phyloP scores from a whole-genome alignment of 2,888 invertebrate species.

The Eucriotettix oculatus region DNA sequence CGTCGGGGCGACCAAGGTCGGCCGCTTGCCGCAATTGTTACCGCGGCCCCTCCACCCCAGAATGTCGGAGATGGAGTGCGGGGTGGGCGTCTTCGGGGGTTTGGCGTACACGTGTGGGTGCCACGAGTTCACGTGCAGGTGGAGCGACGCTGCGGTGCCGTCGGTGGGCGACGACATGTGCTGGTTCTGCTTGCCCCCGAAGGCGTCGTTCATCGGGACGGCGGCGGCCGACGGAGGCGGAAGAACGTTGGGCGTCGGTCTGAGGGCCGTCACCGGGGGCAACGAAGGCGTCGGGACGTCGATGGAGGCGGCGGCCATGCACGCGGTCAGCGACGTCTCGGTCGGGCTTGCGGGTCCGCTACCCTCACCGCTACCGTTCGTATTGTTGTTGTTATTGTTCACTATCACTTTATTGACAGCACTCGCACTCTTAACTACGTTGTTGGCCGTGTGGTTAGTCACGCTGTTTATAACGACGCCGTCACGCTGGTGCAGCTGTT shows the following conservation, averaged over 20 bases:
- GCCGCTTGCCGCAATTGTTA: conserved; percentile 1
- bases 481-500: conserved; percentile 3
- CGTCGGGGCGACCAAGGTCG: conserved; percentile 7
- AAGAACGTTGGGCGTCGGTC: neutral
- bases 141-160: neutral
- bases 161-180: neutral
- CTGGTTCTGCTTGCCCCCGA: neutral
- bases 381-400: conserved; percentile 2
- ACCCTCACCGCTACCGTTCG: neutral
- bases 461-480: conserved; percentile 1
- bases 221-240: neutral
- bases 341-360: neutral
- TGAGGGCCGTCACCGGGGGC: neutral
- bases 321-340: neutral
- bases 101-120: conserved; percentile 80
- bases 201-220: neutral
- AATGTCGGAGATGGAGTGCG: conserved; percentile 77
- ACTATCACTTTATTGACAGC: neutral
- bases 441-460: neutral
- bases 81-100: conserved; percentile 66
- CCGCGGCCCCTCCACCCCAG: conserved; percentile 38
- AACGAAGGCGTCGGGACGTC: neutral
- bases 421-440: neutral
- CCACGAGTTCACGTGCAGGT: conserved; percentile 39
- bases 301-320: neutral